These are phyloP conservation scores for Druceiella hillmani DNA, from an alignment of 2,888 invertebrate species.

Conservation along the genomic window DNA sequence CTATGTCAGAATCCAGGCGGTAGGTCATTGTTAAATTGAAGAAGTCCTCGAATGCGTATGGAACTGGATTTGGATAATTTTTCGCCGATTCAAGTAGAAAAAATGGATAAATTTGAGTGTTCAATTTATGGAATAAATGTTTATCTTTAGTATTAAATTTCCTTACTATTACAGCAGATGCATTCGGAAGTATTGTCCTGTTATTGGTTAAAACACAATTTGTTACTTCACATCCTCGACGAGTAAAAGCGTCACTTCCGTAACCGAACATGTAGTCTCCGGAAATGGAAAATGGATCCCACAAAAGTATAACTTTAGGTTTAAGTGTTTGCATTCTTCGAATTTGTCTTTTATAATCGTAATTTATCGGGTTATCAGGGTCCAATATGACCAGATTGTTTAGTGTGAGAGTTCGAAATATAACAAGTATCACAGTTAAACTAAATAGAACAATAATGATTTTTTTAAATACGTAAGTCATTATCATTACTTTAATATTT, in stretches of 20 bases:
- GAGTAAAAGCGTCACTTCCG: slow-evolving; percentile 32
- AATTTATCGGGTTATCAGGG: too few relatives aligned
- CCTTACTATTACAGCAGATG: too few relatives aligned
- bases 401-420: too few relatives aligned
- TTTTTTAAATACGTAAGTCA: too few relatives aligned
- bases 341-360: too few relatives aligned
- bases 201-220: slow-evolving; percentile 42
- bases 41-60: slow-evolving; percentile 32
- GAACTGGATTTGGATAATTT: slow-evolving; percentile 24
- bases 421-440: too few relatives aligned
- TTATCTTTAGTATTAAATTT: too few relatives aligned
- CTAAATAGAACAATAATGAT: too few relatives aligned
- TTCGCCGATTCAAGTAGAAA: slow-evolving; percentile 44
- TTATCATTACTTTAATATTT: too few relatives aligned
- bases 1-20: slow-evolving; percentile 45
- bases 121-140: slow-evolving; percentile 39
- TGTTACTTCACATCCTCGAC: slow-evolving; percentile 32
- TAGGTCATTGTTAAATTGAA: slow-evolving; percentile 56
- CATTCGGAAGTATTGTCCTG: slow-evolving; percentile 30
- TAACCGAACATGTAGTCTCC: slow-evolving; percentile 34
- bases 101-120: slow-evolving; percentile 46
- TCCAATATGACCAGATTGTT: too few relatives aligned
- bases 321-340: too few relatives aligned
- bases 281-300: slow-evolving; percentile 32
- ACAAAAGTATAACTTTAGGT: slow-evolving; percentile 23